Conservation (phyloP, 2,888 invertebrate species). For the Brassicogethes aeneus region DNA sequence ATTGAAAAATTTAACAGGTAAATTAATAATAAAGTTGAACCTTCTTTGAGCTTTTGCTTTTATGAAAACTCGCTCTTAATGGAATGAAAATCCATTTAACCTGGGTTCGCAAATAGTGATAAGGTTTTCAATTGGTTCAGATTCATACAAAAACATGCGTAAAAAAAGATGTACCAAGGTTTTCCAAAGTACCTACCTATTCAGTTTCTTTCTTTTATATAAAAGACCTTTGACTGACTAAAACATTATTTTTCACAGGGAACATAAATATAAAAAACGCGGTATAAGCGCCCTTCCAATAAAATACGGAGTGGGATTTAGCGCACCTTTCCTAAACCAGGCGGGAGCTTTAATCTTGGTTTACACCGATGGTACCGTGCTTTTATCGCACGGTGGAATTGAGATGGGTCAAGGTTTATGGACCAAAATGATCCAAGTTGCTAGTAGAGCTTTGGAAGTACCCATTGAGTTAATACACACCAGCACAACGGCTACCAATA, state of each 20-base stretch:
- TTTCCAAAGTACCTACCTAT: too few relatives aligned
- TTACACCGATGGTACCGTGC: slow-evolving; percentile 83
- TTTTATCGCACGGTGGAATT: slow-evolving; percentile 84
- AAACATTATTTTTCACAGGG: slow-evolving; percentile 40
- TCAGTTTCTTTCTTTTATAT: background rate
- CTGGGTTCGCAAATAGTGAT: too few relatives aligned
- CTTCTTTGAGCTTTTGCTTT: too few relatives aligned
- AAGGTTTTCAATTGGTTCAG: too few relatives aligned
- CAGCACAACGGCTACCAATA: slow-evolving; percentile 77
- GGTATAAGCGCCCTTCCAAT: slow-evolving; percentile 76
- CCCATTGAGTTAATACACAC: slow-evolving; percentile 68
- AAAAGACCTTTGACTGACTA: background rate
- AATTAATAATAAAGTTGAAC: too few relatives aligned
- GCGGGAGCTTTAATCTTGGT: slow-evolving; percentile 79
- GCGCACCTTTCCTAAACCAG: slow-evolving; percentile 69
- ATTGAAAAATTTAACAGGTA: slow-evolving; percentile 66
- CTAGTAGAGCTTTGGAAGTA: slow-evolving; percentile 63
- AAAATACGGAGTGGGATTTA: slow-evolving; percentile 78
- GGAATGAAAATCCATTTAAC: too few relatives aligned
- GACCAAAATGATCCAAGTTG: slow-evolving; percentile 92
- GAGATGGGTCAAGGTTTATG: slow-evolving; percentile 97
- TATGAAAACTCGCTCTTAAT: too few relatives aligned
- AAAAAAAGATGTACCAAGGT: too few relatives aligned
- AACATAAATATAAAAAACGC: slow-evolving; percentile 77
- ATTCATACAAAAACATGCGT: too few relatives aligned